These are phyloP conservation scores for Lasioglossum zephyrum DNA, from an alignment of 2,888 invertebrate genomes.

Conservation along the genomic window DNA sequence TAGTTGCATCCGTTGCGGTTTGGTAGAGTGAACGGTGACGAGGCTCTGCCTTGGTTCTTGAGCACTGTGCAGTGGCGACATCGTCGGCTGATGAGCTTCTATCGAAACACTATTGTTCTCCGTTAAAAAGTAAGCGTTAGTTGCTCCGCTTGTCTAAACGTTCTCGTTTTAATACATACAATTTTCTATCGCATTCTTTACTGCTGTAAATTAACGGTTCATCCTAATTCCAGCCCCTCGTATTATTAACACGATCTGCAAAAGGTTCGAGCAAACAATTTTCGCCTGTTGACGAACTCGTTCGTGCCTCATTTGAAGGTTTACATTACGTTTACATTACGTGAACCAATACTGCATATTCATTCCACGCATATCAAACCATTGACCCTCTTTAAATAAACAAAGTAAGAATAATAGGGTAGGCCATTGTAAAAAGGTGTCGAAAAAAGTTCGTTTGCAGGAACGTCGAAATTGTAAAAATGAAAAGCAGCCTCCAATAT, in stretches of 20 bases:
- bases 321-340: constrained; percentile 5
- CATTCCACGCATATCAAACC: neutral
- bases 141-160: neutral
- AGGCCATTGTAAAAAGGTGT: neutral
- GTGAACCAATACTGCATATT: neutral
- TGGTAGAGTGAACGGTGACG: neutral
- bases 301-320: neutral
- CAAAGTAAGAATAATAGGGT: neutral
- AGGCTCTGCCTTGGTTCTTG: neutral
- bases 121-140: neutral
- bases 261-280: neutral
- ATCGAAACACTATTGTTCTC: neutral
- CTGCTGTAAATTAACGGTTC: neutral
- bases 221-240: neutral
- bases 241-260: neutral
- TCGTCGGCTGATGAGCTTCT: neutral
- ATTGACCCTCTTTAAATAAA: neutral
- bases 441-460: neutral
- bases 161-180: neutral
- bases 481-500: neutral
- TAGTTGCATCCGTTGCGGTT: neutral
- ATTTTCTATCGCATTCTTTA: neutral
- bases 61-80: neutral
- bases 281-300: neutral
- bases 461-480: neutral